Conservation (phyloP, 2,797 vertebrate species). For the Tachyglossus aculeatus region DNA sequence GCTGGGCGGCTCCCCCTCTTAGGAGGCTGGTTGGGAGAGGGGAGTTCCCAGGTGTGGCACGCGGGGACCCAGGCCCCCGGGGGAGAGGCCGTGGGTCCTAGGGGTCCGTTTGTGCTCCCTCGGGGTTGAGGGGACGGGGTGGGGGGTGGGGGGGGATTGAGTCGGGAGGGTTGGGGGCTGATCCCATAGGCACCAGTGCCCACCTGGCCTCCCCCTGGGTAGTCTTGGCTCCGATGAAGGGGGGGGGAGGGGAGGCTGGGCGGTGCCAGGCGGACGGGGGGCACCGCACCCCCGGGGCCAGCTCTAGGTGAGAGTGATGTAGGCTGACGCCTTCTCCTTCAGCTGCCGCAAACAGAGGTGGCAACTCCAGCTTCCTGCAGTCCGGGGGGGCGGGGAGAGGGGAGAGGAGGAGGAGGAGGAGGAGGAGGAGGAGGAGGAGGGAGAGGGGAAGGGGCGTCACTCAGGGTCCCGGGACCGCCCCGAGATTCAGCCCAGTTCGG, state of each 20-base stretch:
- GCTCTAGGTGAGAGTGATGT: slow-evolving; percentile 92
- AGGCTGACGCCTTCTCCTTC: slow-evolving; percentile 94
- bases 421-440: too few species aligned
- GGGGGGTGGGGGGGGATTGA: slow-evolving; percentile 14
- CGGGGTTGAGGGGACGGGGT: not conserved
- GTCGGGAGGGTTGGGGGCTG: too few species aligned
- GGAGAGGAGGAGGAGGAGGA: too few species aligned
- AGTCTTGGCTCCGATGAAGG: slow-evolving; percentile 46
- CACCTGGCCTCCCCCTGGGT: too few species aligned
- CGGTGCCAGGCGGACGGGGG: slow-evolving; percentile 15
- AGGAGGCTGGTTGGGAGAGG: too few species aligned
- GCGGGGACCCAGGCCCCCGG: too few species aligned
- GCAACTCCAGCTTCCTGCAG: slow-evolving; percentile 93
- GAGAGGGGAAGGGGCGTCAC: too few species aligned
- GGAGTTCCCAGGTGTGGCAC: too few species aligned
- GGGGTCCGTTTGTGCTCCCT: not conserved
- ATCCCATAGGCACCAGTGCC: too few species aligned
- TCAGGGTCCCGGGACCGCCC: too few species aligned
- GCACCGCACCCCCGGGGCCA: slow-evolving; percentile 29
- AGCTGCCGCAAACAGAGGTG: slow-evolving; percentile 92
- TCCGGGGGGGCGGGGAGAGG: not conserved
- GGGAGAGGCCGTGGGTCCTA: slow-evolving; percentile 45
- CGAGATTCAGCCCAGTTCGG: too few species aligned
- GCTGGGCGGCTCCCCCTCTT: too few species aligned
- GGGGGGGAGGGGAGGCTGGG: slow-evolving; percentile 52